These are phyloP conservation scores for Oreochromis spilurus DNA, from an alignment of 2,113 vertebrate species.

Conservation along the genomic window DNA sequence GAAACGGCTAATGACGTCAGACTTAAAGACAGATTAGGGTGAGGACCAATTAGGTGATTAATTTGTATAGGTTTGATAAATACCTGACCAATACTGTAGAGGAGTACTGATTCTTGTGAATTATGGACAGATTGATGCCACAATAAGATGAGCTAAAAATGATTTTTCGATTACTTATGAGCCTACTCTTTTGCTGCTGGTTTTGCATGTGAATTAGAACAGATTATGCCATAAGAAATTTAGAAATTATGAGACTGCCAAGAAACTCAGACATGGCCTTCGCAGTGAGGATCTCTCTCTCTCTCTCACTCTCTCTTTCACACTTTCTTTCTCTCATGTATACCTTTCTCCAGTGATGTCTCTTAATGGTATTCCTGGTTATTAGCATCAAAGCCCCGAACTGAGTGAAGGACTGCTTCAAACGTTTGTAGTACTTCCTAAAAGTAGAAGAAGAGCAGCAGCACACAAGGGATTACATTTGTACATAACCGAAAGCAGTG, in stretches of 20 bases:
- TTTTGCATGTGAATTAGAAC: neutral
- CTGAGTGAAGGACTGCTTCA: slow-evolving; percentile 76
- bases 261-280: neutral
- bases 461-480: neutral
- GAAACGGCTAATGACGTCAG: neutral
- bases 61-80: neutral
- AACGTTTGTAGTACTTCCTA: slow-evolving; percentile 79
- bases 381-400: slow-evolving; percentile 80
- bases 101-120: neutral
- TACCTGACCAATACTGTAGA: neutral
- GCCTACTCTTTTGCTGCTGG: neutral
- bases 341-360: slow-evolving; percentile 71
- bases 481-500: neutral
- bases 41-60: neutral
- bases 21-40: neutral
- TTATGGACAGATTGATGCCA: neutral
- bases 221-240: neutral
- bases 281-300: neutral
- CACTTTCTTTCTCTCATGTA: neutral
- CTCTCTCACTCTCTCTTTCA: neutral
- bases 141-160: neutral
- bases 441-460: neutral
- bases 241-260: neutral
- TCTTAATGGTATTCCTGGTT: slow-evolving; percentile 73
- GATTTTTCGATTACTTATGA: neutral